Conservation (phyloP, 2,888 invertebrate species). For the Hypolimnas misippus region DNA sequence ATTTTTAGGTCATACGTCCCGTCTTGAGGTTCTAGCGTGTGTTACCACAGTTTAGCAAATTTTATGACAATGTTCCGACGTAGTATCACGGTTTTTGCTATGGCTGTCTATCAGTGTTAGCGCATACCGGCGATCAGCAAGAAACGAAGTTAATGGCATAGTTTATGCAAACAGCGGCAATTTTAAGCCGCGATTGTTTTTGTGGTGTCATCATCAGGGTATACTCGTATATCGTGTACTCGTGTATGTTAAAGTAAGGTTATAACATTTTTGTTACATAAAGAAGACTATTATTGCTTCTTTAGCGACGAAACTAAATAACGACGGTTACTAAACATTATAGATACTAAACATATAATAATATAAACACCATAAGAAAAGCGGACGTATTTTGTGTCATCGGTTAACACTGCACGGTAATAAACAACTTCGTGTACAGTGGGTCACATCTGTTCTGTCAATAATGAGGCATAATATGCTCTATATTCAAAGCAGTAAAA, state of each 20-base stretch:
- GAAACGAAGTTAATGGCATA: conserved; percentile 36
- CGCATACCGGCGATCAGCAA: conserved; percentile 41
- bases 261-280: background rate
- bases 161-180: conserved; percentile 35
- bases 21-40: conserved; percentile 59
- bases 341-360: no score
- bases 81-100: conserved; percentile 80
- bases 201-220: conserved; percentile 18
- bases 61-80: conserved; percentile 67
- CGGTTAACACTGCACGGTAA: background rate
- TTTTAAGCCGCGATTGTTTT: conserved; percentile 22
- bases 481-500: conserved; percentile 24
- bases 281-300: no score
- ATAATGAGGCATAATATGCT: conserved; percentile 11
- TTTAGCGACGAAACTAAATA: no score
- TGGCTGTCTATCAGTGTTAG: conserved; percentile 66
- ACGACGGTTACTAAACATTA: no score
- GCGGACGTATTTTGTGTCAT: conserved; percentile 9
- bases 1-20: conserved; percentile 37
- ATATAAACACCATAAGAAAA: conserved; percentile 2
- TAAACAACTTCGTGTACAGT: conserved; percentile 18
- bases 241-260: background rate
- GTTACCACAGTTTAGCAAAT: conserved; percentile 68
- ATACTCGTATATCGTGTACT: no score
- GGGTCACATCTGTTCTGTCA: background rate